Percentiles rank a stretch among this genome's conserved stretches.
These are phyloP conservation scores for Danionella cerebrum DNA, from an alignment of 2,113 vertebrate genomes.

Conservation along the genomic window DNA sequence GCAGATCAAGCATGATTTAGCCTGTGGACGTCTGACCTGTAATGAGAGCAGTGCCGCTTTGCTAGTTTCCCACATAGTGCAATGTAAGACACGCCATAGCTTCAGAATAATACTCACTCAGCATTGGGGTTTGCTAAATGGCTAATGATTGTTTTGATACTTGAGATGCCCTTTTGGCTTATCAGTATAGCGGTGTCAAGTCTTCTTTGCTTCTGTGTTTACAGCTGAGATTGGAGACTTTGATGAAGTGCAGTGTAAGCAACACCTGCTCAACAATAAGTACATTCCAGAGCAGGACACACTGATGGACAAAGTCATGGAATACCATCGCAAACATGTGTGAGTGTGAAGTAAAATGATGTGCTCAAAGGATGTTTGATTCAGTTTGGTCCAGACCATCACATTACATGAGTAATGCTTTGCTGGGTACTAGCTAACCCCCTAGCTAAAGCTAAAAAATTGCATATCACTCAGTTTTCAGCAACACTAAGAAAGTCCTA, in stretches of 20 bases:
- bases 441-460: no score
- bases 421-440: no score
- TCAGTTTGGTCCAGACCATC: not conserved
- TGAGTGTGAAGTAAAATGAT: conserved; percentile 70
- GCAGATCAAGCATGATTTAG: conserved; percentile 93
- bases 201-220: not conserved
- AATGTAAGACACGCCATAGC: conserved; percentile 81
- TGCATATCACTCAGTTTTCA: no score
- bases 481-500: no score
- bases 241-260: conserved; percentile 85
- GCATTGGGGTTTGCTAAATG: no score
- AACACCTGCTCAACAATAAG: conserved; percentile 91
- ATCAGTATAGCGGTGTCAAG: no score
- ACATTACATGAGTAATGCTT: no score
- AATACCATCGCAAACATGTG: conserved; percentile 87
- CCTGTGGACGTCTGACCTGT: conserved; percentile 80
- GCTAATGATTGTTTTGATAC: no score
- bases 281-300: conserved; percentile 94
- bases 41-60: conserved; percentile 90
- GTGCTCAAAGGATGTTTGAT: not conserved
- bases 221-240: conserved; percentile 97
- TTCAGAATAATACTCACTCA: no score
- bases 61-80: conserved; percentile 90
- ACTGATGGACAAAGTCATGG: conserved; percentile 91
- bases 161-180: no score